Conservation (phyloP, 2,888 invertebrate genomes). For the Cryptosula pallasiana region DNA sequence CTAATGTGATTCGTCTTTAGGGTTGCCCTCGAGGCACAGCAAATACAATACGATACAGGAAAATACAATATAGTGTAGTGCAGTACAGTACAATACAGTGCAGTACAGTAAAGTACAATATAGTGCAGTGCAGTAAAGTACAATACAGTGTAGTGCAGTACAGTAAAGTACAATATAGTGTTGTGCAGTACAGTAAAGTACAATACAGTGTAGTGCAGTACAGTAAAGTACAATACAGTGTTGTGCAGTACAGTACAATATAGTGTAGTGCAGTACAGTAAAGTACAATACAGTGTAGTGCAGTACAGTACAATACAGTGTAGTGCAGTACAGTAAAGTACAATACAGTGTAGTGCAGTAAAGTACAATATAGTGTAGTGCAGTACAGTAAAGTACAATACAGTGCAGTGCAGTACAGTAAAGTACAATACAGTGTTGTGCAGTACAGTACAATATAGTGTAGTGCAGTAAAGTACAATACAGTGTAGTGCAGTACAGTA, state of each 20-base stretch:
- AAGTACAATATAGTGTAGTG: slow-evolving; percentile 24
- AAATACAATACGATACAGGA: too few relatives aligned
- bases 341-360: slow-evolving; percentile 27
- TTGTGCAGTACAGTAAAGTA: slow-evolving; percentile 19
- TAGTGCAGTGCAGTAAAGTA: slow-evolving; percentile 23
- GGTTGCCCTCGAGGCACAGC: too few relatives aligned
- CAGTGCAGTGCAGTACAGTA: too few relatives aligned
- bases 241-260: slow-evolving; percentile 27
- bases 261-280: slow-evolving; percentile 28
- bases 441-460: too few relatives aligned
- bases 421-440: too few relatives aligned
- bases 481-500: slow-evolving; percentile 29
- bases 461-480: slow-evolving; percentile 27
- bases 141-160: slow-evolving; percentile 22
- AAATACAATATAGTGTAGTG: too few relatives aligned
- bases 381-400: slow-evolving; percentile 13
- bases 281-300: slow-evolving; percentile 27
- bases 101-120: slow-evolving; percentile 27
- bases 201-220: slow-evolving; percentile 22
- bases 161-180: slow-evolving; percentile 26
- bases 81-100: slow-evolving; percentile 29
- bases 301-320: slow-evolving; percentile 27
- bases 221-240: slow-evolving; percentile 26
- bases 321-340: slow-evolving; percentile 29
- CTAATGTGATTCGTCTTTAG: too few relatives aligned